phyloP scores from a whole-genome alignment of 1,140 invertebrate genomes.

The Cherax destructor region DNA sequence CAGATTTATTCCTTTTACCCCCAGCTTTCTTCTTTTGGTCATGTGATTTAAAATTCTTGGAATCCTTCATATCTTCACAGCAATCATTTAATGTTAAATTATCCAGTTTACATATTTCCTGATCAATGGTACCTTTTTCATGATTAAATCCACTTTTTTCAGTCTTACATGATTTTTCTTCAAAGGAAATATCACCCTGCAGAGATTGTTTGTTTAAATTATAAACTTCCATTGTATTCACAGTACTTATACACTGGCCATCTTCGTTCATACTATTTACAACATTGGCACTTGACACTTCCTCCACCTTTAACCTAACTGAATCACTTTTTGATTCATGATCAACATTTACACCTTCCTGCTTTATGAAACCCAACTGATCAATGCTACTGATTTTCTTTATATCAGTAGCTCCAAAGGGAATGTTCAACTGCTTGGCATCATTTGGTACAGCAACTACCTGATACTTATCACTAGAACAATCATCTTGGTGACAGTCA shows the following conservation, averaged over 20 bases:
- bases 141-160: not conserved
- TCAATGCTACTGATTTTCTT: not conserved
- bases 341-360: not conserved
- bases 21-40: not conserved
- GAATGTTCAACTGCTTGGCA: not conserved
- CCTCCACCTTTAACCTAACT: not conserved
- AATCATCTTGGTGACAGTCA: not conserved
- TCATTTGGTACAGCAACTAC: constrained; percentile 28
- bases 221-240: not conserved
- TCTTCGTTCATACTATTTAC: constrained; percentile 28
- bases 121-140: not conserved
- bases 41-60: not conserved
- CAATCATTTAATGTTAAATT: not conserved
- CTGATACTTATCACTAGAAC: not conserved
- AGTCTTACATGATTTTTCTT: constrained; percentile 3
- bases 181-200: constrained; percentile 17
- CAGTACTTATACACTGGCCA: not conserved
- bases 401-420: not conserved
- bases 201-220: constrained; percentile 12
- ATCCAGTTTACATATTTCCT: not conserved
- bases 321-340: not conserved
- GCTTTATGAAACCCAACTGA: not conserved
- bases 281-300: constrained; percentile 38
- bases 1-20: not conserved
- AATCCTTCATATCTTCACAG: not conserved